Base-by-base conservation (phyloP, 2,888 invertebrate genomes). In the Unio delphinus region DNA sequence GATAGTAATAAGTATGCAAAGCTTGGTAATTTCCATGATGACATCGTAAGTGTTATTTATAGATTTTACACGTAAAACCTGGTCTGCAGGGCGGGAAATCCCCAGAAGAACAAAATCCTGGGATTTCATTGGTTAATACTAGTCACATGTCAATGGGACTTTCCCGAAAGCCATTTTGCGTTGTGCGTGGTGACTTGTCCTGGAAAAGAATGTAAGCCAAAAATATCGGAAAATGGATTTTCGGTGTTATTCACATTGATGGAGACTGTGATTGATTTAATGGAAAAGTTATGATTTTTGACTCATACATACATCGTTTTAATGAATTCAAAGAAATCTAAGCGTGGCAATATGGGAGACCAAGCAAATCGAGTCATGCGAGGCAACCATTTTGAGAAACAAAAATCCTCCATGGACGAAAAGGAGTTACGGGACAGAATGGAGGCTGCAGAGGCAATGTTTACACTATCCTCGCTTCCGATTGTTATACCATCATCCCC, bases 91-190 rank as follows among this genome's bases (percentile, higher is more conserved):
- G 70, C 73, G 81, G 81, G 81, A 75, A 81, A 79, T 79, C 78
- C 81, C 76, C 82, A 69, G 64, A 68, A 65, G 58, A 45, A 30
- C 30, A 59, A 60, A 65, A 69, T 45, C 45, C 61, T 34, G 20
- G 7, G n/a, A 30, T 68, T 55, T 67, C 69, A 79, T 81, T 83
- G 80, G 81, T 60, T 65, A 60, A 68, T 60, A 56, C 62, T 60
- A 54, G 72, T 80, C 83, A 81, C 78, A 73, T 81, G 83, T 61
- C 30, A 57, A 28, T 68, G 78, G 83, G 83, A 81, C 79, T 81
- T 81, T 81, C 83, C 83, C 79, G 79, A 79, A 77, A 75, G 79
- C 79, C 76, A 77, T 78, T 70, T 82, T 79, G 72, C 72, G 55
- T 70, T 67, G 3, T 70, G 68, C 70, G 74, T 70, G 69, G 70